Evolutionary conservation across 1,140 invertebrate species (phyloP), one percentile per base, ranked within the genome.

Genomic region (Drosophila pectinifera): DNA sequence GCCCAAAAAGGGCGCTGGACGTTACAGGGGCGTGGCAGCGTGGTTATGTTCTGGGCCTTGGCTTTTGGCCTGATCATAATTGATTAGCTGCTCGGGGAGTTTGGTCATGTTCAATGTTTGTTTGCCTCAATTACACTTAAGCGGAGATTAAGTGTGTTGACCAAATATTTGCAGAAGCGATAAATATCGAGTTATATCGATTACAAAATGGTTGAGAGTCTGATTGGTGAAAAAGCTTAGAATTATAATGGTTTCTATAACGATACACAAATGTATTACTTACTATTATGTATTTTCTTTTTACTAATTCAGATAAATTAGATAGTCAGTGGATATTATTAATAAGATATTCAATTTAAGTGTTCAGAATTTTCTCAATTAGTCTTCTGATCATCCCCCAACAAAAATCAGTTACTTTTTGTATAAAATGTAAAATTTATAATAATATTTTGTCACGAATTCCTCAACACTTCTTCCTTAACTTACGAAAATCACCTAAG

Each of bases 1-100:
- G 22, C 14, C 20, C 10, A 5, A 46, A 46, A 38, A 16, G n/a
- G 26, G 22, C 46, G 18, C 20, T 45, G 20, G 56, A 26, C 22
- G 28, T 51, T 28, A n/a, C 28, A 34, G 13, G 62, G 34, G 65
- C 34, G 65, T 46, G 65, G 51, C 49, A 46, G 41, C n/a, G 8
- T 31, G 8, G 34, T 46, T 46, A 28, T 55, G 67, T 46, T 36
- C 34, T 20, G 13, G n/a, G 18, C 31, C 48, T 65, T 65, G 46
- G 53, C 39, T 38, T 54, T 53, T 58, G 61, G 72, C 41, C 62
- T 76, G 73, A 67, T 76, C 73, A 75, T 67, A 76, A 76, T 75
- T 76, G 73, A 76, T 75, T 67, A 67, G 61, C 45, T 63, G 20
- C 51, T 53, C 28, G 28, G 61, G 34, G 45, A 28, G 53, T 49